A percentile compares a stretch with the other conserved stretches of the same genome.
Conservation (phyloP, 2,888 invertebrate species). For the Dicycla oo region DNA sequence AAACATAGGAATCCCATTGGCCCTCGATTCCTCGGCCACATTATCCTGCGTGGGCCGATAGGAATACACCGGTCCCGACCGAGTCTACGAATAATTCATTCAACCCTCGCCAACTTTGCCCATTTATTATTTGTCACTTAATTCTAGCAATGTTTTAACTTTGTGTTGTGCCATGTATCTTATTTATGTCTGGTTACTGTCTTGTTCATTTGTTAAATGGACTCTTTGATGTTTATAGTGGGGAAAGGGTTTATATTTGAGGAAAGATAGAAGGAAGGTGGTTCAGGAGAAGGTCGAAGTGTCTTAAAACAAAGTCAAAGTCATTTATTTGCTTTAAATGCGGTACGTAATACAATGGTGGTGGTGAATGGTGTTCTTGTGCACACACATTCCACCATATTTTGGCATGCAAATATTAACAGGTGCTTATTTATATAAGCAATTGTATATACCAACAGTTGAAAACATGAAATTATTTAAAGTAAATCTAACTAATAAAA, state of each 20-base stretch:
- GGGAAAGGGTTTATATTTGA: not conserved
- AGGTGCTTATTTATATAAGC: too few species aligned
- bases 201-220: slow-evolving; percentile 35
- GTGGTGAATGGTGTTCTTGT: too few species aligned
- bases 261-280: not conserved
- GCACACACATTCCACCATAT: too few species aligned
- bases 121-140: slow-evolving; percentile 63
- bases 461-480: too few species aligned
- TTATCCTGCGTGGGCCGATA: not conserved
- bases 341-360: too few species aligned
- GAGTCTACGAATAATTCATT: slow-evolving; percentile 59
- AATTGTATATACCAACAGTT: too few species aligned
- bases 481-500: too few species aligned
- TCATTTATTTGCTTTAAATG: too few species aligned
- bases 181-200: slow-evolving; percentile 11
- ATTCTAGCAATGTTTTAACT: slow-evolving; percentile 46
- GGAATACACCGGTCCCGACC: slow-evolving; percentile 13
- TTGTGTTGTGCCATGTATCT: slow-evolving; percentile 26
- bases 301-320: too few species aligned
- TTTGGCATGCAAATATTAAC: too few species aligned
- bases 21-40: not conserved
- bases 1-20: too few species aligned
- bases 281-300: too few species aligned
- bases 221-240: not conserved
- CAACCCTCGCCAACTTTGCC: slow-evolving; percentile 48